phyloP scores from a whole-genome alignment of 2,113 vertebrate species.

The Onychorhynchus coronatus region DNA sequence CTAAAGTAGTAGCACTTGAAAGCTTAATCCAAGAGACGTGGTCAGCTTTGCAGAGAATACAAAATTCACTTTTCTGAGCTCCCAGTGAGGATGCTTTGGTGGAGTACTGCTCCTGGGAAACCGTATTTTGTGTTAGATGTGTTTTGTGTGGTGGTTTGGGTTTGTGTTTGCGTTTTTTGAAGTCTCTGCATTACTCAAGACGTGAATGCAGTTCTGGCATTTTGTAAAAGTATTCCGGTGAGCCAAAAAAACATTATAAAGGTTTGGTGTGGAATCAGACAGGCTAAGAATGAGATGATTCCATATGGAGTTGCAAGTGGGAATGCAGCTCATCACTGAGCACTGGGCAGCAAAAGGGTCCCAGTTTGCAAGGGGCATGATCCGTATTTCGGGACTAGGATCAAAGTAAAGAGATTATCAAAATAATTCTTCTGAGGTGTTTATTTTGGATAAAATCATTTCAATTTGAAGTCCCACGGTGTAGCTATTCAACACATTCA shows the following conservation, averaged over 20 bases:
- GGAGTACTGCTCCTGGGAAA: not conserved
- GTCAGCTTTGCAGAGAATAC: not conserved
- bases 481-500: not conserved
- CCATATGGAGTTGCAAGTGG: not conserved
- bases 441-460: not conserved
- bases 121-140: not conserved
- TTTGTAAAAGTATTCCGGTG: not conserved
- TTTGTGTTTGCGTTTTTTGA: not conserved
- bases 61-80: not conserved
- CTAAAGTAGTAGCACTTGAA: not conserved
- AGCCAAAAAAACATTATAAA: not conserved
- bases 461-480: not conserved
- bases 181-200: not conserved
- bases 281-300: not conserved
- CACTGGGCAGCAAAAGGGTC: not conserved
- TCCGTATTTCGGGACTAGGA: not conserved
- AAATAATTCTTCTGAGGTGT: not conserved
- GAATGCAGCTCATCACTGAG: not conserved
- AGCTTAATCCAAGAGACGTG: not conserved
- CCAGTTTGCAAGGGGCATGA: not conserved
- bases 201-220: not conserved
- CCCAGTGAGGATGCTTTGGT: not conserved
- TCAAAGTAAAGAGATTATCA: constrained; percentile 24
- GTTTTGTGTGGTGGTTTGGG: not conserved
- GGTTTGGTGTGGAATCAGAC: not conserved